Evolutionary conservation across 1,140 invertebrate species (phyloP).

Genomic region (Homalodisca vitripennis): DNA sequence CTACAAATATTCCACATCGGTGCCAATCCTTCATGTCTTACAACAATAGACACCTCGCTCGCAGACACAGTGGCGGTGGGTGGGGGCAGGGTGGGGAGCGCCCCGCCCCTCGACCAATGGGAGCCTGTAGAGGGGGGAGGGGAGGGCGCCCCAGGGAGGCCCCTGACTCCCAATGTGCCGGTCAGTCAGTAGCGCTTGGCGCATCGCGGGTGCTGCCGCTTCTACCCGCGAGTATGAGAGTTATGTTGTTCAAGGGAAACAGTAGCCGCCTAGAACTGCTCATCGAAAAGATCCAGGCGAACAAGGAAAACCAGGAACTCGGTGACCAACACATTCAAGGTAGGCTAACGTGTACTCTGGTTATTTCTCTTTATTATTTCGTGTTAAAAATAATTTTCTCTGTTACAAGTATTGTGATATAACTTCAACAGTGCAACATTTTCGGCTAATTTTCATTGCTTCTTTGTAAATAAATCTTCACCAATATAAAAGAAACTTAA

Average conservation of each 20-base stretch:
- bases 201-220: conserved; percentile 43
- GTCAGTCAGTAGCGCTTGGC: neutral
- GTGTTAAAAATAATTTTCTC: too few species aligned
- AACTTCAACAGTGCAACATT: too few species aligned
- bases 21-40: too few species aligned
- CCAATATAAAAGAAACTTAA: too few species aligned
- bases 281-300: conserved; percentile 81
- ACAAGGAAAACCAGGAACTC: conserved; percentile 63
- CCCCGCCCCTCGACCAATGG: conserved; percentile 38
- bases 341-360: conserved; percentile 27
- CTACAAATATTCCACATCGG: too few species aligned
- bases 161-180: neutral
- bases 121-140: conserved; percentile 44
- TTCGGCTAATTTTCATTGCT: too few species aligned
- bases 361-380: too few species aligned
- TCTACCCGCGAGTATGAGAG: conserved; percentile 44
- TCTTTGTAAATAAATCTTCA: too few species aligned
- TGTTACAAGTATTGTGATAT: too few species aligned
- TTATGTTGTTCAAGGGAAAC: conserved; percentile 78
- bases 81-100: neutral
- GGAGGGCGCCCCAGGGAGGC: conserved; percentile 30
- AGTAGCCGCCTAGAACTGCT: conserved; percentile 75
- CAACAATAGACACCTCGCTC: neutral
- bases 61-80: neutral
- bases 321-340: conserved; percentile 55